phyloP scores from a whole-genome alignment of 2,888 invertebrate genomes.

The Hermodice carunculata region DNA sequence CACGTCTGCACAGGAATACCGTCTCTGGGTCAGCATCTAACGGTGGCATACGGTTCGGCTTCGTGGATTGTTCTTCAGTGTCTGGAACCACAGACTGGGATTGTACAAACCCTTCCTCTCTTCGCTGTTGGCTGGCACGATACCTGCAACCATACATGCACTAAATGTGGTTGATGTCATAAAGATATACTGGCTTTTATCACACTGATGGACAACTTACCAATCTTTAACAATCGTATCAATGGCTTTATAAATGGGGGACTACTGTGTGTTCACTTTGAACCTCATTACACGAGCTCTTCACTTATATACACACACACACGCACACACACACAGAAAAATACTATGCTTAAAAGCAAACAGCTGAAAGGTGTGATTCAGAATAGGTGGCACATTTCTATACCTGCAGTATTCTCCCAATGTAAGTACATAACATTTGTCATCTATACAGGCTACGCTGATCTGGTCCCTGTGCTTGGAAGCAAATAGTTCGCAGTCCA shows the following conservation, averaged over 20 bases:
- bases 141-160: too few relatives aligned
- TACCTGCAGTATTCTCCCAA: conserved; percentile 97
- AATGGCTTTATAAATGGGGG: too few relatives aligned
- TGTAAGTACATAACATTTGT: conserved; percentile 96
- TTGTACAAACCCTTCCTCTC: conserved; percentile 74
- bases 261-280: too few relatives aligned
- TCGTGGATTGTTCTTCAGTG: conserved; percentile 49
- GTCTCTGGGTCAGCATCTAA: conserved; percentile 82
- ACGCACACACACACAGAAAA: too few relatives aligned
- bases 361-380: too few relatives aligned
- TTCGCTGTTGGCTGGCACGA: conserved; percentile 83
- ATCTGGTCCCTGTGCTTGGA: conserved; percentile 95
- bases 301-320: background rate
- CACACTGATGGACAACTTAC: too few relatives aligned
- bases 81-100: conserved; percentile 46
- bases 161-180: too few relatives aligned
- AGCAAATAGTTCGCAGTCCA: conserved; percentile 94
- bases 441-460: conserved; percentile 97
- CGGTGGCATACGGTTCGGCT: conserved; percentile 72
- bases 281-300: too few relatives aligned
- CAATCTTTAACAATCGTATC: too few relatives aligned
- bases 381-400: too few relatives aligned
- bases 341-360: background rate
- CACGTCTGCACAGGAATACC: conserved; percentile 93
- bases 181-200: background rate